phyloP scores from a whole-genome alignment of 2,797 vertebrate species.

The Tympanoctomys barrerae region DNA sequence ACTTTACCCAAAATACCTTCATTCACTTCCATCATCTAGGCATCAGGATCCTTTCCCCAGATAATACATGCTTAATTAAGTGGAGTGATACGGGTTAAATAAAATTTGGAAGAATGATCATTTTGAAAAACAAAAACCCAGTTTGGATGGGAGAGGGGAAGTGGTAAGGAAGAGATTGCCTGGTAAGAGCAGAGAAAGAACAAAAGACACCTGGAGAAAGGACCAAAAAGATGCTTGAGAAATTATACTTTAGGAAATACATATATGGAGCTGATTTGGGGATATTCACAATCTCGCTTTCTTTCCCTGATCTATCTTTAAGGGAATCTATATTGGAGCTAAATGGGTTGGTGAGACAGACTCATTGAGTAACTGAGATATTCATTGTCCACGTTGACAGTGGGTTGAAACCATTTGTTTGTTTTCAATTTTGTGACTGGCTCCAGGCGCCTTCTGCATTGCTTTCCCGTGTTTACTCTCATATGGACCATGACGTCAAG shows the following conservation, averaged over 20 bases:
- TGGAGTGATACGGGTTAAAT: background rate
- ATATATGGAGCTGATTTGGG: background rate
- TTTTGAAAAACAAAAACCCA: background rate
- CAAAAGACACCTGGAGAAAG: background rate
- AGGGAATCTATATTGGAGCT: background rate
- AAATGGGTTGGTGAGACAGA: background rate
- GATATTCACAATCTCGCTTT: background rate
- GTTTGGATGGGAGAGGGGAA: background rate
- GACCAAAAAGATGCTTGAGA: background rate
- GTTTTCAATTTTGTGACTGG: background rate
- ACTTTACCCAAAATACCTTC: background rate
- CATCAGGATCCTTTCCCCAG: background rate
- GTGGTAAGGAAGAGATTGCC: background rate
- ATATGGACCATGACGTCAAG: background rate
- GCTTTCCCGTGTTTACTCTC: background rate
- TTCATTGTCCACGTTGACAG: background rate
- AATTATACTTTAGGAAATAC: background rate
- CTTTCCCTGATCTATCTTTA: background rate
- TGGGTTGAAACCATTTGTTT: background rate
- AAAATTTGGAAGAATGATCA: background rate
- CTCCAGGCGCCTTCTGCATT: background rate
- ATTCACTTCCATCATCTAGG: background rate
- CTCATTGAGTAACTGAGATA: background rate
- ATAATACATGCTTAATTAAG: background rate
- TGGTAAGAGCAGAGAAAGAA: background rate